Evolutionary conservation across 2,888 invertebrate species (phyloP).

Genomic region (Athripsodes cinereus): DNA sequence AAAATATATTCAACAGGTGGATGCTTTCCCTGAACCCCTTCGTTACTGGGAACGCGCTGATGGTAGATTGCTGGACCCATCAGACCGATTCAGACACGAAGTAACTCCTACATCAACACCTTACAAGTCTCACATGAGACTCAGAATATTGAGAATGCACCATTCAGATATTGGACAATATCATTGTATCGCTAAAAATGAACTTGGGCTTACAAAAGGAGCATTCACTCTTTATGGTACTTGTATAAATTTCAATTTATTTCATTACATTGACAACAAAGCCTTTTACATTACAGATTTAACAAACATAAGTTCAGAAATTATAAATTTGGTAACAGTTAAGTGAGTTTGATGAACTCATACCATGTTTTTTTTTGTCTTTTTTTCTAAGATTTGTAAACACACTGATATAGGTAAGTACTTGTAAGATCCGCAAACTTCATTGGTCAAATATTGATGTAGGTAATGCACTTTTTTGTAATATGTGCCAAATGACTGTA

Average conservation of each 20-base stretch:
- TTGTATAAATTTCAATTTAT: background rate
- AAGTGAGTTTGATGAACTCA: too few relatives aligned
- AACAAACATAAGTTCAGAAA: too few relatives aligned
- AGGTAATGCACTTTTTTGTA: too few relatives aligned
- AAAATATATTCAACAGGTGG: slow-evolving; percentile 47
- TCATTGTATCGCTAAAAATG: slow-evolving; percentile 81
- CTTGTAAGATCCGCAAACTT: too few relatives aligned
- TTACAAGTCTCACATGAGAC: slow-evolving; percentile 68
- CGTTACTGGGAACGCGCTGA: slow-evolving; percentile 80
- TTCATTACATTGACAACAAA: too few relatives aligned
- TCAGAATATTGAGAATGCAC: slow-evolving; percentile 66
- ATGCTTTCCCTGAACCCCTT: slow-evolving; percentile 81
- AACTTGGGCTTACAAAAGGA: slow-evolving; percentile 73
- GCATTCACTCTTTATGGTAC: slow-evolving; percentile 61
- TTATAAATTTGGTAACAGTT: too few relatives aligned
- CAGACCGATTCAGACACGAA: slow-evolving; percentile 33
- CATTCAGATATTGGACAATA: slow-evolving; percentile 68
- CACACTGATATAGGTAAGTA: too few relatives aligned
- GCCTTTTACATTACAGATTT: too few relatives aligned
- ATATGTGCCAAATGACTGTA: too few relatives aligned
- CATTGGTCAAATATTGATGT: too few relatives aligned
- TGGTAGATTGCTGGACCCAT: slow-evolving; percentile 61
- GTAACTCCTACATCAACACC: slow-evolving; percentile 33
- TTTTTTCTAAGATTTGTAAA: too few relatives aligned
- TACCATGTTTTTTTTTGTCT: too few relatives aligned